Evolutionary conservation across 2,888 invertebrate genomes (phyloP).

Genomic region (Pristionchus maxplancki): DNA sequence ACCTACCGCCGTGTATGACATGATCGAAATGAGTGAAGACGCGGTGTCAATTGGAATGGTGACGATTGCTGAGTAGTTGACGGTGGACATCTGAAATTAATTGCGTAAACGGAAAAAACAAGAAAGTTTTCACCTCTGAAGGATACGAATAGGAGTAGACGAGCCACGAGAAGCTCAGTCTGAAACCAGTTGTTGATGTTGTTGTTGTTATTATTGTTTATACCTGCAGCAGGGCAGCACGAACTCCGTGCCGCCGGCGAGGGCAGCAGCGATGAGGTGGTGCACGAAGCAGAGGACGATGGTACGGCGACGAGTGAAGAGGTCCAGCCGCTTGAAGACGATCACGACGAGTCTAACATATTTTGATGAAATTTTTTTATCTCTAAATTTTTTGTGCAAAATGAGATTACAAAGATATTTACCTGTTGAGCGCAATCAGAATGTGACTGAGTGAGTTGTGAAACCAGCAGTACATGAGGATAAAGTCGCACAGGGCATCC

Average conservation of each 20-base stretch:
- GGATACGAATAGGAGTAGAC: not conserved
- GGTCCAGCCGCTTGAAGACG: not conserved
- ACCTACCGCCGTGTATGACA: not conserved
- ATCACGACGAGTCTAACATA: not conserved
- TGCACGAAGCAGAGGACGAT: not conserved
- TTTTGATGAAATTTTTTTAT: too few species aligned
- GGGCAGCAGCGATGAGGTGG: not conserved
- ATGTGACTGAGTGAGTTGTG: constrained; percentile 35
- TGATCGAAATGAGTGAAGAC: not conserved
- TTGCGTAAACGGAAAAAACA: too few species aligned
- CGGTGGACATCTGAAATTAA: too few species aligned
- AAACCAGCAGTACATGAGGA: constrained; percentile 35
- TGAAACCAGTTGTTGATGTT: not conserved
- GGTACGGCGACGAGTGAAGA: not conserved
- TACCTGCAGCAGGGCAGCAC: not conserved
- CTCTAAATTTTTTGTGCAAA: too few species aligned
- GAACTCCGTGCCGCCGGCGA: not conserved
- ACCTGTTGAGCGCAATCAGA: constrained; percentile 17
- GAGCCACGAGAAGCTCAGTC: not conserved
- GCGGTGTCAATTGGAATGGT: not conserved
- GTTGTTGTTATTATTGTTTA: not conserved
- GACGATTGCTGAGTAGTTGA: not conserved
- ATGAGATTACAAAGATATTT: not conserved
- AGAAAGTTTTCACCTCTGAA: not conserved
- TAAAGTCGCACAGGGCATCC: not conserved